Evolutionary conservation across 2,113 vertebrate genomes (phyloP).

Genomic region (Empidonax traillii): DNA sequence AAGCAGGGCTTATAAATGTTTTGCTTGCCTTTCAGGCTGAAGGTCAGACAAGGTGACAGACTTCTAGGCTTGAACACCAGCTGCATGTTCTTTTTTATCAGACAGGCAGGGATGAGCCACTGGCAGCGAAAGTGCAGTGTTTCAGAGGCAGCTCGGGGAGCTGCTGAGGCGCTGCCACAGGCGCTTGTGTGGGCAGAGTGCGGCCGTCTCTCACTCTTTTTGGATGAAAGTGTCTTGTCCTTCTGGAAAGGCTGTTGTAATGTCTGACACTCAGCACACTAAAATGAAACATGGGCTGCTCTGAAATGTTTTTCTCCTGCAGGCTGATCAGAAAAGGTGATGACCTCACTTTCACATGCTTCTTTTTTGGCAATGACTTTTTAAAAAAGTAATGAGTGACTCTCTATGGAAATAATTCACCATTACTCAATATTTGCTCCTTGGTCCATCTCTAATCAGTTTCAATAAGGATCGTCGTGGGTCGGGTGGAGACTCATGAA

Average conservation of each 20-base stretch:
- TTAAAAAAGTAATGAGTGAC: not conserved
- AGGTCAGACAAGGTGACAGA: not conserved
- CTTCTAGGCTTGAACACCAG: not conserved
- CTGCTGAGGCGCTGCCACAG: not conserved
- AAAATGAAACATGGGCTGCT: rapidly evolving
- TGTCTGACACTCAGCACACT: not conserved
- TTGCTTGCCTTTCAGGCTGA: not conserved
- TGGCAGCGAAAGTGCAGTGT: rapidly evolving
- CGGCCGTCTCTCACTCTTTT: rapidly evolving
- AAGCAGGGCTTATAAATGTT: not conserved
- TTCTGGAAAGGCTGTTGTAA: not conserved
- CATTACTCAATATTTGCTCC: rapidly evolving
- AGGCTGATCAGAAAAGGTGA: not conserved
- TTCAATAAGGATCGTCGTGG: not conserved
- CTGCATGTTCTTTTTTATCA: not conserved
- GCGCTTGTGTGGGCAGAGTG: not conserved
- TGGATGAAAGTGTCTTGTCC: not conserved
- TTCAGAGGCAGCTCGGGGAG: not conserved
- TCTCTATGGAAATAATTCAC: not conserved
- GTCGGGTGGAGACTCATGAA: not conserved
- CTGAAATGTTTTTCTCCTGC: not conserved
- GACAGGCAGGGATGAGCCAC: not conserved
- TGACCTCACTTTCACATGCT: not conserved
- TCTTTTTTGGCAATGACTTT: not conserved
- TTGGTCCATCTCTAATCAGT: not conserved